A percentile compares a stretch with the other conserved stretches of the same genome.
These are phyloP conservation scores for Ammodytes dubius DNA, from an alignment of 2,113 vertebrate genomes.

Conservation along the genomic window DNA sequence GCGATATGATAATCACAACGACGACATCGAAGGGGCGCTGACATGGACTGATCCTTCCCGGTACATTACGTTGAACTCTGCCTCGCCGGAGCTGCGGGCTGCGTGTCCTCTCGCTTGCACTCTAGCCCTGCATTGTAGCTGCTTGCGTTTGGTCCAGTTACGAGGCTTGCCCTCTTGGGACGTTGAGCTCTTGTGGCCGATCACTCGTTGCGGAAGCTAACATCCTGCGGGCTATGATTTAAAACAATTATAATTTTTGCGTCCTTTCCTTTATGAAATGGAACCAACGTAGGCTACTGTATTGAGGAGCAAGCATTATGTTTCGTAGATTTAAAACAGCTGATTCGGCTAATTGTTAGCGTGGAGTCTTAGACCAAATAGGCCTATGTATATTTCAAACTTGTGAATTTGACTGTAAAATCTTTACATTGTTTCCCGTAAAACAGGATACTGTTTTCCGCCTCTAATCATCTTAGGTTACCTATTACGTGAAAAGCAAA, in stretches of 20 bases:
- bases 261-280: too few species aligned
- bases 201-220: not conserved
- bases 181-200: slow-evolving; percentile 15
- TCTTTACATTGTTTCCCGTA: not conserved
- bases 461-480: not conserved
- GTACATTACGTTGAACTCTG: not conserved
- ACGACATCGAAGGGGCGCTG: not conserved
- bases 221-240: slow-evolving; percentile 4
- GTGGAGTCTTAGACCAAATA: too few species aligned
- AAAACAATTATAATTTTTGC: not conserved
- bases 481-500: too few species aligned
- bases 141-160: not conserved
- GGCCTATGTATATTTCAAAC: too few species aligned
- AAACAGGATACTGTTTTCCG: not conserved
- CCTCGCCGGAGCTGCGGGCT: not conserved
- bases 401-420: not conserved
- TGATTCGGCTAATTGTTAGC: not conserved
- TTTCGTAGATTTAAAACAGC: slow-evolving; percentile 4
- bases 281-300: too few species aligned
- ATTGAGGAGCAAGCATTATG: not conserved
- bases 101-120: not conserved
- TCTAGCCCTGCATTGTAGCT: not conserved
- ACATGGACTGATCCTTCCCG: not conserved
- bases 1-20: not conserved
- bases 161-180: slow-evolving; percentile 20